phyloP scores from a whole-genome alignment of 2,113 vertebrate species.

The Columbina picui region DNA sequence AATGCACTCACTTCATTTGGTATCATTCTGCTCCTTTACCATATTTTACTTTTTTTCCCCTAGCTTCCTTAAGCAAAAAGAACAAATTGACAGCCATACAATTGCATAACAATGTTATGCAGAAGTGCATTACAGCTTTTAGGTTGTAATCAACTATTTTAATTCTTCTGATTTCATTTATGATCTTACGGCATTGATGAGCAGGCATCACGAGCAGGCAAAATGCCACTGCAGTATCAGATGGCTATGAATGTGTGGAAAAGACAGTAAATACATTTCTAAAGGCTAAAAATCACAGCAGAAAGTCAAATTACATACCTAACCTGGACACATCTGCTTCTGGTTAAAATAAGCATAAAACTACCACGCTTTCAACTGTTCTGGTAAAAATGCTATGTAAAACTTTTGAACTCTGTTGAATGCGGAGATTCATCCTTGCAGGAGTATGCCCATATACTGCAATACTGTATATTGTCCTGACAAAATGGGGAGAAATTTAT shows the following conservation, averaged over 20 bases:
- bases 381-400: not conserved
- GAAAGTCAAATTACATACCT: not conserved
- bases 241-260: not conserved
- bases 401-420: not conserved
- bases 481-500: not conserved
- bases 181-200: not conserved
- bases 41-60: not conserved
- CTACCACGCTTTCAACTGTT: not conserved
- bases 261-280: not conserved
- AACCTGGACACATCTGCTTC: not conserved
- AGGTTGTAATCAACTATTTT: not conserved
- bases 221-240: not conserved
- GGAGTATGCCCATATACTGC: not conserved
- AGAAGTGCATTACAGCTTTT: not conserved
- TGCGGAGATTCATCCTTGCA: not conserved
- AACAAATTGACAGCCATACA: not conserved
- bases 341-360: not conserved
- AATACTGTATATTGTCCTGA: not conserved
- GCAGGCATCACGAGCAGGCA: not conserved
- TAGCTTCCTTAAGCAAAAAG: not conserved
- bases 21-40: not conserved
- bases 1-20: not conserved
- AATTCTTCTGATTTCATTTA: not conserved
- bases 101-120: not conserved
- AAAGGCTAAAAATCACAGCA: not conserved